These are phyloP conservation scores for Adrianichthys oophorus DNA, from an alignment of 2,797 vertebrate genomes.

Conservation along the genomic window DNA sequence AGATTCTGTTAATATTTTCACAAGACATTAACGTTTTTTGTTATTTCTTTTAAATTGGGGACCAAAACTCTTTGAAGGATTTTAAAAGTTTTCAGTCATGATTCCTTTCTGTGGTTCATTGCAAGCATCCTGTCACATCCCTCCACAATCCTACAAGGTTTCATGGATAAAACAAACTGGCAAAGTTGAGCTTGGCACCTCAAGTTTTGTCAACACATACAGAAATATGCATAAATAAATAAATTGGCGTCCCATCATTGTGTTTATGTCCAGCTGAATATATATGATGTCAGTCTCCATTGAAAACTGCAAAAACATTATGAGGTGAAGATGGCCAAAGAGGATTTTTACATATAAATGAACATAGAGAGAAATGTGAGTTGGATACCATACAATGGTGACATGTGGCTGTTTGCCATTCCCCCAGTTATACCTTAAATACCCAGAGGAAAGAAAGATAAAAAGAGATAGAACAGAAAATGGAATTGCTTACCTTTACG, in stretches of 20 bases:
- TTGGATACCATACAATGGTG: constrained; percentile 28
- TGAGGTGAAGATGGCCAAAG: constrained; percentile 6
- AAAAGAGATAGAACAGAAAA: constrained; percentile 15
- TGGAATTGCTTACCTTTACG: constrained; percentile 19
- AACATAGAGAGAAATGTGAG: constrained; percentile 29
- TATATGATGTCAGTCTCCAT: constrained; percentile 25
- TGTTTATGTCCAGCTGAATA: constrained; percentile 13
- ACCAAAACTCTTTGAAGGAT: no score
- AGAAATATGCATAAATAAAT: constrained; percentile 14
- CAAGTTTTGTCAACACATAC: constrained; percentile 17
- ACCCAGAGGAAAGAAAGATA: constrained; percentile 15
- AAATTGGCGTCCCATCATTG: constrained; percentile 7
- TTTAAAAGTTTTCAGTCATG: no score
- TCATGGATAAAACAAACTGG: constrained; percentile 46
- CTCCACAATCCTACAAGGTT: constrained; percentile 17
- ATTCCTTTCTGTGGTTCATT: no score
- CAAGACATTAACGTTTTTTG: no score
- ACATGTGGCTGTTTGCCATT: constrained; percentile 28
- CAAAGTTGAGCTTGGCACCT: constrained; percentile 36
- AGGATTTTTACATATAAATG: constrained; percentile 8
- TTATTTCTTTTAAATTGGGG: no score
- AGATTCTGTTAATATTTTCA: no score
- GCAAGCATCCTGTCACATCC: no score
- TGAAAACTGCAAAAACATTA: constrained; percentile 31
- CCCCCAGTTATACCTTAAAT: constrained; percentile 9